Percentiles rank a stretch among this genome's conserved stretches.
These are phyloP conservation scores for Chrysoperla carnea DNA, from an alignment of 1,140 invertebrate genomes.

Conservation along the genomic window DNA sequence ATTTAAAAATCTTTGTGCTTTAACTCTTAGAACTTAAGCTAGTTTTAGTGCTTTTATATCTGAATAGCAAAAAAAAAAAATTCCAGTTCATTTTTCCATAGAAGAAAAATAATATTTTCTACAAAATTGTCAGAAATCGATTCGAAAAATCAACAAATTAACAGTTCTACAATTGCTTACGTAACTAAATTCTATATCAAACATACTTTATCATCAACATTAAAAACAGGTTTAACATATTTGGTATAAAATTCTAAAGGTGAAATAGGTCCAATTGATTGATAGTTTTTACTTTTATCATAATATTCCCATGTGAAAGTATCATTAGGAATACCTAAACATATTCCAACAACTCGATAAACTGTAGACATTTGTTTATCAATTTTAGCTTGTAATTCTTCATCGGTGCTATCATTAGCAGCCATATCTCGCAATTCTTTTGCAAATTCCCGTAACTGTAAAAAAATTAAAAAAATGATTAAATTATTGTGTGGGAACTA, in stretches of 20 bases:
- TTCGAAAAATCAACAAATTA: background rate
- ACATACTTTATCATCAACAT: slow-evolving; percentile 66
- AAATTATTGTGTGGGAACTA: too few relatives aligned
- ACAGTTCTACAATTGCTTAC: background rate
- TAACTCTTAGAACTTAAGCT: too few relatives aligned
- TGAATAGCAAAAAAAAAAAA: too few relatives aligned
- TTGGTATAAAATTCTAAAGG: slow-evolving; percentile 67
- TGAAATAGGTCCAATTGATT: slow-evolving; percentile 54
- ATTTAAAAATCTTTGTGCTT: too few relatives aligned
- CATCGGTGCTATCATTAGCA: slow-evolving; percentile 30
- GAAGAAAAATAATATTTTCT: too few relatives aligned
- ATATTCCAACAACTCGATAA: slow-evolving; percentile 70
- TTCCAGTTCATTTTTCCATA: too few relatives aligned
- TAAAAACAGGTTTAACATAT: slow-evolving; percentile 58
- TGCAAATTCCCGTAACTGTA: slow-evolving; percentile 63
- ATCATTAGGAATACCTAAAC: slow-evolving; percentile 57
- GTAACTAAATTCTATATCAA: slow-evolving; percentile 1
- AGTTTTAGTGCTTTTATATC: too few relatives aligned
- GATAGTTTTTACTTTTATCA: slow-evolving; percentile 66
- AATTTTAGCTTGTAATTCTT: slow-evolving; percentile 36
- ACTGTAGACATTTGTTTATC: slow-evolving; percentile 52
- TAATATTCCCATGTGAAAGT: slow-evolving; percentile 77
- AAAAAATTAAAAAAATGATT: slow-evolving; percentile 8
- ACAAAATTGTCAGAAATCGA: too few relatives aligned
- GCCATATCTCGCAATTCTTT: slow-evolving; percentile 48